phyloP scores from a whole-genome alignment of 2,888 invertebrate genomes.

The Arctia plantaginis region DNA sequence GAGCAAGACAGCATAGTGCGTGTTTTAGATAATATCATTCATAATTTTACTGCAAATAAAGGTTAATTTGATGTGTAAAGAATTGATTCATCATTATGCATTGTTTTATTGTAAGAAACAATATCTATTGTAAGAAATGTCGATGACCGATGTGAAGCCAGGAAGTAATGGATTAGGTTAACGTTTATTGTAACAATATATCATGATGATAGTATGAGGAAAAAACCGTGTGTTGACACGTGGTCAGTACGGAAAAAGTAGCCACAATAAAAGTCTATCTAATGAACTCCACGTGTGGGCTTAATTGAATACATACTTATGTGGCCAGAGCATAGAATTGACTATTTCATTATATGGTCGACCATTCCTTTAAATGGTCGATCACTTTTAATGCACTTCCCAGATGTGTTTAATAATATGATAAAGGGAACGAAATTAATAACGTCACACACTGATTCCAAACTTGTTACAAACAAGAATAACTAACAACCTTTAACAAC shows the following conservation, averaged over 20 bases:
- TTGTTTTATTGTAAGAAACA: constrained; percentile 9
- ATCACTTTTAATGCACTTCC: too few species aligned
- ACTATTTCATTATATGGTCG: too few species aligned
- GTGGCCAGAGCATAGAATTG: not conserved
- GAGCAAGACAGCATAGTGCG: constrained; percentile 19
- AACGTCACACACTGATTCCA: too few species aligned
- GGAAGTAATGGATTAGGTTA: constrained; percentile 12
- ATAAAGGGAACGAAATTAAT: too few species aligned
- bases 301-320: not conserved
- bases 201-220: constrained; percentile 2
- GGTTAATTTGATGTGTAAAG: constrained; percentile 11
- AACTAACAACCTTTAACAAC: too few species aligned
- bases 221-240: not conserved
- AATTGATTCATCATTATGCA: constrained; percentile 10
- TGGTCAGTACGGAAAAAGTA: not conserved
- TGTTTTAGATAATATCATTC: constrained; percentile 13
- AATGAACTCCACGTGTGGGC: not conserved
- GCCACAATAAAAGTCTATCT: not conserved
- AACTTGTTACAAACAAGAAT: too few species aligned
- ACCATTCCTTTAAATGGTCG: too few species aligned
- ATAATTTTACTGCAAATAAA: constrained; percentile 4
- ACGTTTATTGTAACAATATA: constrained; percentile 6
- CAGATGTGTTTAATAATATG: too few species aligned
- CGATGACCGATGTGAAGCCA: constrained; percentile 22
- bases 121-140: constrained; percentile 29